Conservation (phyloP, 2,888 invertebrate species). For the Sclerodermus sp. region DNA sequence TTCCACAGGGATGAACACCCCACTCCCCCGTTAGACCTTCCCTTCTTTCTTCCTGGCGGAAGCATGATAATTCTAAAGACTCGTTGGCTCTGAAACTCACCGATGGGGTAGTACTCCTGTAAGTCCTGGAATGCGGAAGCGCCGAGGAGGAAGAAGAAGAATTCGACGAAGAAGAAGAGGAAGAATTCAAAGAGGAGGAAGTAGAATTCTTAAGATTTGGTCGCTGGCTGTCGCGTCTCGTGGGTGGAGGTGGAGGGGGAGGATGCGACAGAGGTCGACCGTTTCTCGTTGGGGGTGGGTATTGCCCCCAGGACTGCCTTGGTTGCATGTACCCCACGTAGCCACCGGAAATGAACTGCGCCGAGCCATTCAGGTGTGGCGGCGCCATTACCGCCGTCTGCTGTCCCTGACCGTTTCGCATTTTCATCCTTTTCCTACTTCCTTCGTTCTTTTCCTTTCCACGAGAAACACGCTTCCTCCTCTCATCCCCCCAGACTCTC, state of each 20-base stretch:
- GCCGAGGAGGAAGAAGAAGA: too few species aligned
- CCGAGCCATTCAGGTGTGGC: constrained; percentile 57
- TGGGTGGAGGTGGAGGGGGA: constrained; percentile 48
- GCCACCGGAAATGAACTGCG: constrained; percentile 60
- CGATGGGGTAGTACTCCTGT: constrained; percentile 49
- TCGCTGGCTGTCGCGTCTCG: constrained; percentile 42
- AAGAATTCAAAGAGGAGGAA: too few species aligned
- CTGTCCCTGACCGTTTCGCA: constrained; percentile 54
- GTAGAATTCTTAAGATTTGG: constrained; percentile 13
- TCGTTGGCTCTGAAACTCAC: too few species aligned
- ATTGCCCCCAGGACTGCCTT: constrained; percentile 59
- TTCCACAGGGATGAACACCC: too few species aligned
- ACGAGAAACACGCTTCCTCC: constrained; percentile 3
- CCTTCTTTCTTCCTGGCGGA: too few species aligned
- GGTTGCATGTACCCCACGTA: constrained; percentile 60
- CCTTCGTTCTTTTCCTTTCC: neutral
- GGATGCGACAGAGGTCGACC: constrained; percentile 49
- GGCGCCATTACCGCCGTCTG: constrained; percentile 54
- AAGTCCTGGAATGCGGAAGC: constrained; percentile 38
- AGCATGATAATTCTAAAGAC: too few species aligned
- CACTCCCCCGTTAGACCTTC: too few species aligned
- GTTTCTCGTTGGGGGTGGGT: constrained; percentile 40
- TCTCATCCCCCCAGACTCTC: too few species aligned
- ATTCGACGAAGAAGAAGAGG: too few species aligned
- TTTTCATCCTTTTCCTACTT: constrained; percentile 25